These are phyloP conservation scores for Acanthochromis polyacanthus DNA, from an alignment of 2,113 vertebrate genomes.

Conservation along the genomic window DNA sequence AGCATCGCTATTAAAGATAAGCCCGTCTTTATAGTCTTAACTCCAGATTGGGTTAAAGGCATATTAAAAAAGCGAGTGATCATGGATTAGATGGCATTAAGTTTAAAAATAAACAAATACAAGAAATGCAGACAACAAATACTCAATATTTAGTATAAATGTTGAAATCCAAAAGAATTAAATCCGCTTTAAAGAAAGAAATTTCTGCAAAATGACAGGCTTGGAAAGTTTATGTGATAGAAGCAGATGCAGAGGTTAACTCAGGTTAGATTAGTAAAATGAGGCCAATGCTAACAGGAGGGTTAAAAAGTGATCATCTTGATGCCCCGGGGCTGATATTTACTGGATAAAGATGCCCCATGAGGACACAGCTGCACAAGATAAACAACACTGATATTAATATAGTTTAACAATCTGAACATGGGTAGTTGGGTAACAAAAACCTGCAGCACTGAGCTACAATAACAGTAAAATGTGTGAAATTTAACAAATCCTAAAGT, in stretches of 20 bases:
- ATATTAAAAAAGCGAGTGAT: neutral
- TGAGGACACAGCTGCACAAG: neutral
- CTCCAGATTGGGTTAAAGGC: conserved; percentile 4
- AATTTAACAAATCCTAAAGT: neutral
- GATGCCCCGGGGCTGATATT: neutral
- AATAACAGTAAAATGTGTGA: neutral
- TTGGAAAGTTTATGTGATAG: neutral
- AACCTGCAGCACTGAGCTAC: neutral
- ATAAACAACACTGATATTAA: neutral
- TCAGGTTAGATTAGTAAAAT: conserved; percentile 17
- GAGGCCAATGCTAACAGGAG: neutral
- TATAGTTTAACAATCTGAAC: neutral
- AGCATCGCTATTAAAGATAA: conserved; percentile 1
- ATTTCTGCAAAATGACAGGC: neutral
- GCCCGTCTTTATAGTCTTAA: conserved; percentile 21
- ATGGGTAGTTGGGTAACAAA: too few relatives aligned
- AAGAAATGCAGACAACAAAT: neutral
- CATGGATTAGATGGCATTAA: neutral
- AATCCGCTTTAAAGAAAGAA: neutral
- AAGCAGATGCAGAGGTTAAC: conserved; percentile 20
- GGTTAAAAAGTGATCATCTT: conserved; percentile 8
- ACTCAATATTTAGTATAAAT: too few relatives aligned
- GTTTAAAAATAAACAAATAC: neutral
- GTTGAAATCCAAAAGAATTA: too few relatives aligned
- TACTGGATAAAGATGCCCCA: neutral